Evolutionary conservation across 2,113 vertebrate species (phyloP).

Genomic region (Mesitornis unicolor): DNA sequence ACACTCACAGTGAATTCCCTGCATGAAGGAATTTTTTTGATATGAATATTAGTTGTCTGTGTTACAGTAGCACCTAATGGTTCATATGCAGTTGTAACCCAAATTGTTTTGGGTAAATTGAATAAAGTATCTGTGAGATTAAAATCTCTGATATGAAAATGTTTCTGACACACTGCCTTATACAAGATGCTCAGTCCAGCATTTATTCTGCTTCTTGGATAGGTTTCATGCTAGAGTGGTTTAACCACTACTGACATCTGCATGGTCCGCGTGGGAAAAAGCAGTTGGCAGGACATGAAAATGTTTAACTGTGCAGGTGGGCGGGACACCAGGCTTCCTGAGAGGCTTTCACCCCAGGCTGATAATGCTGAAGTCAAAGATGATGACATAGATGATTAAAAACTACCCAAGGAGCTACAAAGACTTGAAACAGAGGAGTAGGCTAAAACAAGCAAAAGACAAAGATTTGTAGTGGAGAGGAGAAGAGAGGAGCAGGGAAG

Average conservation of each 20-base stretch:
- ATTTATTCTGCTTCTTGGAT: neutral
- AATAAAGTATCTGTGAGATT: neutral
- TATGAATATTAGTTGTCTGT: neutral
- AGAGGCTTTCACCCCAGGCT: neutral
- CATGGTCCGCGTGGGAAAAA: neutral
- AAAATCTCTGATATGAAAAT: neutral
- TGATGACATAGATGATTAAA: neutral
- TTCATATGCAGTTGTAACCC: neutral
- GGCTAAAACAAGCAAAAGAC: neutral
- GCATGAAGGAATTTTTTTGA: too few relatives aligned
- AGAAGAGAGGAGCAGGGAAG: neutral
- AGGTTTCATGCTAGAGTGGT: neutral
- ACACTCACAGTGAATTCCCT: neutral
- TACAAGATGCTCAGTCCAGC: neutral
- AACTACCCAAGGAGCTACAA: neutral
- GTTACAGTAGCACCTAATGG: neutral
- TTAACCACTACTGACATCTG: neutral
- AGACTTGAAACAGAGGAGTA: neutral
- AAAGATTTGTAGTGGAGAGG: neutral
- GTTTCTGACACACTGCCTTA: neutral
- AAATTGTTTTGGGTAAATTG: neutral
- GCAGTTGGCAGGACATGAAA: neutral
- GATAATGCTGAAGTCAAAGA: neutral
- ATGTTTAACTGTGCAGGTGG: fast-evolving
- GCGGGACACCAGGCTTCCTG: neutral